Evolutionary conservation across 2,113 vertebrate species (phyloP).

Genomic region (Uria lomvia): DNA sequence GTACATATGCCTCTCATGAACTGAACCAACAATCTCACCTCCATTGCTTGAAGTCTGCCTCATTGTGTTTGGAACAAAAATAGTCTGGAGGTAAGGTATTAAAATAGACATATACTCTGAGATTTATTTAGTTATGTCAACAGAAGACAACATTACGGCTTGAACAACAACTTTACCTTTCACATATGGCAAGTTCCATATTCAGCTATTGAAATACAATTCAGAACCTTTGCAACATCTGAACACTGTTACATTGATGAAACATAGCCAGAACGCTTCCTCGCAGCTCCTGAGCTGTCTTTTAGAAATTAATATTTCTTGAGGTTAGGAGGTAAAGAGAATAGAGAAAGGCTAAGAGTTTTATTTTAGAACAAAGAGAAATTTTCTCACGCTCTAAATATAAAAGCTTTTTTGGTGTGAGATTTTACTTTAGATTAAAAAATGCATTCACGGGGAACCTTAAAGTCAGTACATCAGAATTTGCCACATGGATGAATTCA

Average conservation of each 20-base stretch:
- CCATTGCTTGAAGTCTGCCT: neutral
- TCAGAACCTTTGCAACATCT: neutral
- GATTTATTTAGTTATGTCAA: neutral
- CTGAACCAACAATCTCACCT: neutral
- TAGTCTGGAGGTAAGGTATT: neutral
- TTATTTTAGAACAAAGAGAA: slow-evolving; percentile 10
- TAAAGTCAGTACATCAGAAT: slow-evolving; percentile 7
- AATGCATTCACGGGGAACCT: slow-evolving; percentile 13
- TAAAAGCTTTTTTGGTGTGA: neutral
- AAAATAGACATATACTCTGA: neutral
- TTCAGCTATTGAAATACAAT: neutral
- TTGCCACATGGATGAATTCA: neutral
- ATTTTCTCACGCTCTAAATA: neutral
- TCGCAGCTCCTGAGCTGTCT: neutral
- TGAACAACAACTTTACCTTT: neutral
- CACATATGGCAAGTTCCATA: neutral
- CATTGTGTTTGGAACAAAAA: neutral
- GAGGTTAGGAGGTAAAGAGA: neutral
- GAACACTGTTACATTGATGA: neutral
- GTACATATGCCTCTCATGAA: neutral
- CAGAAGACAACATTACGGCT: neutral
- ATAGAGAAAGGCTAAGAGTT: neutral
- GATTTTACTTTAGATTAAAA: slow-evolving; percentile 27
- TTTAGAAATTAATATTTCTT: neutral
- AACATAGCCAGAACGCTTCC: neutral